Percentiles rank a stretch among this genome's conserved stretches.
Conservation (phyloP, 2,113 vertebrate genomes). For the Porphyrio hochstetteri region DNA sequence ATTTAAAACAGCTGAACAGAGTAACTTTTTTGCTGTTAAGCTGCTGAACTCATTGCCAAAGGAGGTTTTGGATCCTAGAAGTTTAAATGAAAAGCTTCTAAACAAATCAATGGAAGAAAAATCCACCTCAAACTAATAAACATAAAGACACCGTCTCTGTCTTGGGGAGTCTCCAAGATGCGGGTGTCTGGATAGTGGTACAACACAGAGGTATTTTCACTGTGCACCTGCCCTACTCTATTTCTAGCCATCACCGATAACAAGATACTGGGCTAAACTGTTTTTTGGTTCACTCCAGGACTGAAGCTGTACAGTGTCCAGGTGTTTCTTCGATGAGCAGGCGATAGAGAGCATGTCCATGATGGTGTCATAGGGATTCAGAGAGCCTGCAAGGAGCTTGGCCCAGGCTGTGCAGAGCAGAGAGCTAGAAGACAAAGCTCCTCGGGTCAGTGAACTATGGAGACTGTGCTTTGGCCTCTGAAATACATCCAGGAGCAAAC, state of each 20-base stretch:
- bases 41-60: background rate
- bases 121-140: background rate
- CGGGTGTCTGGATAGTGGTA: background rate
- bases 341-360: accelerated
- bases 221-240: background rate
- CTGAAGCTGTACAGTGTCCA: background rate
- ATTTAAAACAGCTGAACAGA: background rate
- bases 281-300: background rate
- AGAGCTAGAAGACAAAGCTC: background rate
- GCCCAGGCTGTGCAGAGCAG: background rate
- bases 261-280: background rate
- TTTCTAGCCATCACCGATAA: background rate
- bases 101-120: background rate
- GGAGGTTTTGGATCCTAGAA: background rate
- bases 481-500: background rate
- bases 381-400: background rate
- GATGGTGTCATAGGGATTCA: background rate
- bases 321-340: background rate
- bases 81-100: background rate
- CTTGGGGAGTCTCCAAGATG: background rate
- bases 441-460: background rate
- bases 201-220: background rate
- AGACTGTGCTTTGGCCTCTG: background rate
- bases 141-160: background rate
- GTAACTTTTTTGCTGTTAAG: background rate